Evolutionary conservation across 2,888 invertebrate genomes (phyloP).

Genomic region (Drosophila yooni): DNA sequence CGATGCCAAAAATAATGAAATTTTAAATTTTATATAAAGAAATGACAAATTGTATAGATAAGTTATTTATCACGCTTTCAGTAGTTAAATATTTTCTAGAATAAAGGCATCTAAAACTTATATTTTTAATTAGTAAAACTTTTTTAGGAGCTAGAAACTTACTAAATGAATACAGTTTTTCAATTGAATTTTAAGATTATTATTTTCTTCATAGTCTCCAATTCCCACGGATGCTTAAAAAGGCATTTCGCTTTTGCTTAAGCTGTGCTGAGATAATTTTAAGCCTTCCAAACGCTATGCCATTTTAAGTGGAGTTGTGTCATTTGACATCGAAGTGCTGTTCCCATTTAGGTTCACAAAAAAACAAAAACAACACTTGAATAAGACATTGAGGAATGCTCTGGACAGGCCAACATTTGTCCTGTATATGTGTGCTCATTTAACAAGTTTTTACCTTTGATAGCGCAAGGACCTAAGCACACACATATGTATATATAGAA

Average conservation of each 20-base stretch:
- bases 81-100: background rate
- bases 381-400: constrained; percentile 55
- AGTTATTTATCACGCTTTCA: background rate
- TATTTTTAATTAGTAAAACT: background rate
- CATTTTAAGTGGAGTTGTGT: constrained; percentile 37
- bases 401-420: constrained; percentile 36
- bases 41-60: background rate
- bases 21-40: background rate
- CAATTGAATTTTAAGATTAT: background rate
- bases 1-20: constrained; percentile 13
- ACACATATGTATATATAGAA: constrained; percentile 6
- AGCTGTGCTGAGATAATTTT: constrained; percentile 18
- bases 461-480: constrained; percentile 13
- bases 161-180: background rate
- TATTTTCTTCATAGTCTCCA: no score
- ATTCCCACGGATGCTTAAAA: background rate
- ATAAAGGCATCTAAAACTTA: background rate
- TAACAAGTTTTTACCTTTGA: constrained; percentile 54
- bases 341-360: constrained; percentile 45
- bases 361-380: constrained; percentile 29
- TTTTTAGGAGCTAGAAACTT: background rate
- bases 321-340: constrained; percentile 61
- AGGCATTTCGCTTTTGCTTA: constrained; percentile 1
- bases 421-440: constrained; percentile 35
- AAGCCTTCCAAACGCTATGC: background rate